A percentile compares a stretch with the other conserved stretches of the same genome.
phyloP scores from a whole-genome alignment of 2,113 vertebrate species.

The human region GRCh38 chr7:14351501-14352000 shows the following conservation, averaged over 20 bases:
- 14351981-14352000: conserved; percentile 44
- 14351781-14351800: not conserved
- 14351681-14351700: not conserved
- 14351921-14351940: not conserved
- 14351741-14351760: not conserved
- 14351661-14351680: not conserved
- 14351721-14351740: not conserved
- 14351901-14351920: not conserved
- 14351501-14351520: not conserved
- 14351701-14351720: not conserved
- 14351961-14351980: not conserved
- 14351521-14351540: not conserved
- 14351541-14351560: not conserved
- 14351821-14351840: not conserved
- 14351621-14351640: not conserved
- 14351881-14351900: not conserved
- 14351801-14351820: not conserved
- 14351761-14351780: not conserved
- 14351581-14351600: not conserved
- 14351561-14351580: not conserved
- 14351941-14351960: not conserved
- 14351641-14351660: not conserved
- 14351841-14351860: not conserved
- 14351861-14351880: not conserved
- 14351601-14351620: not conserved